These are phyloP conservation scores for Elephas maximus DNA, from an alignment of 2,113 vertebrate species.

Conservation along the genomic window DNA sequence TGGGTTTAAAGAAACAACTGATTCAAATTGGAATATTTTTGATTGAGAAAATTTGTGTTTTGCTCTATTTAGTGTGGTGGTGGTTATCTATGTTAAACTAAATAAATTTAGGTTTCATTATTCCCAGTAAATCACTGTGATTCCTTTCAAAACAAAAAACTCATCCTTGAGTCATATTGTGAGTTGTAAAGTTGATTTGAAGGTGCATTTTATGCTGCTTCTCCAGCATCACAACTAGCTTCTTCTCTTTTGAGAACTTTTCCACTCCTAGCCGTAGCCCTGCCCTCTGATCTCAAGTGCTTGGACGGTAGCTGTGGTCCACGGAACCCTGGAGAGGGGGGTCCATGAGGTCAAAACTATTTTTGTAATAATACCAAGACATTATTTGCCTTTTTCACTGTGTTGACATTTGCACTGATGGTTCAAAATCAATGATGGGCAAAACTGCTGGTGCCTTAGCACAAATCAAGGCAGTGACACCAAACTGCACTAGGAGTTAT, in stretches of 20 bases:
- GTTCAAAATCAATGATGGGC: background rate
- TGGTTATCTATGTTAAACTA: background rate
- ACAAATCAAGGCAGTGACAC: background rate
- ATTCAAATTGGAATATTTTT: background rate
- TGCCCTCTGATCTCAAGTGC: background rate
- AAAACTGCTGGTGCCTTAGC: background rate
- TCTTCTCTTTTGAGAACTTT: background rate
- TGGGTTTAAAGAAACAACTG: slow-evolving; percentile 1
- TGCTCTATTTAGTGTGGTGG: background rate
- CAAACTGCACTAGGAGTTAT: too few species aligned
- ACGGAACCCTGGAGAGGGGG: background rate
- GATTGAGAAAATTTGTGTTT: slow-evolving; percentile 17
- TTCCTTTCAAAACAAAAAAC: slow-evolving; percentile 45
- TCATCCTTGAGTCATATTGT: background rate
- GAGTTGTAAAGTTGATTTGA: background rate
- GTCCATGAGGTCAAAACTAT: background rate
- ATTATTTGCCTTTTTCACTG: background rate
- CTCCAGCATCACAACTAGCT: background rate
- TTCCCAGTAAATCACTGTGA: background rate
- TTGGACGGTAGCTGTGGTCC: background rate
- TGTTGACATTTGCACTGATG: background rate
- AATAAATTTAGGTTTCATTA: background rate
- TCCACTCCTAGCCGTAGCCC: background rate
- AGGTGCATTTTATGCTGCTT: background rate
- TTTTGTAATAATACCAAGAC: background rate